Evolutionary conservation across 2,113 vertebrate genomes (phyloP).

Genomic region (Pedionomus torquatus): DNA sequence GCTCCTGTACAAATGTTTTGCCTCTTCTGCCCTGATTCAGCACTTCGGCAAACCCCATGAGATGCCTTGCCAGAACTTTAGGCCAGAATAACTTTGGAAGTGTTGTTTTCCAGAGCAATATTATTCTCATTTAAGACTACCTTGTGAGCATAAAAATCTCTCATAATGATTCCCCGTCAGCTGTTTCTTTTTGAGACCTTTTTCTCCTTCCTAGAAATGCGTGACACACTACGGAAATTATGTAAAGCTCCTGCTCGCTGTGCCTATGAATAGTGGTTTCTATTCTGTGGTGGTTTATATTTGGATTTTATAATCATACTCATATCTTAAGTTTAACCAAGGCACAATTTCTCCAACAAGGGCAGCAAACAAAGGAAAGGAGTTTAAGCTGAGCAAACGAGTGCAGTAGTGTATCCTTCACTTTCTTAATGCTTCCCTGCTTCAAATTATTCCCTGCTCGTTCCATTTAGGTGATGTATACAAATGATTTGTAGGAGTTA

Average conservation of each 20-base stretch:
- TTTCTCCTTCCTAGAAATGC: constrained; percentile 57
- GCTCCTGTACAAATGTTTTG: background rate
- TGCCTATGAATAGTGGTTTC: constrained; percentile 48
- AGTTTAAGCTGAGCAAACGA: background rate
- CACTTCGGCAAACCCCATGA: background rate
- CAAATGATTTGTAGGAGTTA: constrained; percentile 57
- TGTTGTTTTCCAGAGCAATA: background rate
- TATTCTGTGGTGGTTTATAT: constrained; percentile 46
- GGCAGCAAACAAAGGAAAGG: constrained; percentile 51
- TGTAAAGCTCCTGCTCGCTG: constrained; percentile 39
- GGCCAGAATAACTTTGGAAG: background rate
- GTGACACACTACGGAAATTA: constrained; percentile 17
- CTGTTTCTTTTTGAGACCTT: constrained; percentile 51
- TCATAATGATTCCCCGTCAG: constrained; percentile 45
- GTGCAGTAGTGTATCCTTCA: constrained; percentile 1
- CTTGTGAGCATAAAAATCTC: constrained; percentile 39
- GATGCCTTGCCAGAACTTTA: background rate
- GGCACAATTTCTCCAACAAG: constrained; percentile 52
- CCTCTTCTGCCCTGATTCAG: constrained; percentile 25
- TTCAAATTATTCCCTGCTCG: background rate
- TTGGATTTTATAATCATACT: constrained; percentile 60
- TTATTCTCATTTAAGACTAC: constrained; percentile 25
- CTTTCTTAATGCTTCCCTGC: background rate
- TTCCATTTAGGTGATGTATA: background rate
- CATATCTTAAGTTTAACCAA: constrained; percentile 64